Base-by-base conservation (phyloP, 1,140 invertebrate genomes). In the Drosophila gunungcola region DNA sequence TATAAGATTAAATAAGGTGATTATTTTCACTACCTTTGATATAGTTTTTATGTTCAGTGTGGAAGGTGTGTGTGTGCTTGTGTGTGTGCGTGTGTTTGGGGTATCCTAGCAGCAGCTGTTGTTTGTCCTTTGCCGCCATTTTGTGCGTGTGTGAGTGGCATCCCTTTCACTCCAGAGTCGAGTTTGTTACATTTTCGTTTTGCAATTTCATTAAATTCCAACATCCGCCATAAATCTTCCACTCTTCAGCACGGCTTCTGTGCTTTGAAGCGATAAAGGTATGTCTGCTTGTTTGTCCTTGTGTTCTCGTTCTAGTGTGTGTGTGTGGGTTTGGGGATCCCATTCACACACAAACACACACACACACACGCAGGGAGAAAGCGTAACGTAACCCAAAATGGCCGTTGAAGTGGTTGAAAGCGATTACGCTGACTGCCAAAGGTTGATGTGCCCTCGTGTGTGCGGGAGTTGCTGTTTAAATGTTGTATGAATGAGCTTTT, bases 181-280 rank as follows among this genome's bases (percentile, higher is more conserved):
- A 67, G 63, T 79, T 84, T 89, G 84, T 78, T 84, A 89, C 84
- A 90, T 91, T 90, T 90, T 91, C 88, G 86, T 91, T 90, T 90
- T 90, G 86, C 86, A 90, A 90, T 90, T 90, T 90, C 86, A 90
- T 90, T 90, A 90, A 90, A 90, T 90, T 90, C 86, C 86, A 91
- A 78, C 86, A 90, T 90, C 88, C 88, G 88, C 86, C 89, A 90
- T 90, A 90, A 90, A 90, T 90, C 86, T 90, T 90, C 79, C 83
- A 82, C 84, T 89, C 84, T 89, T 89, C 84, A 89, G 84, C 84
- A 88, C 43, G 84, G 80, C 80, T 88, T 89, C 84, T 89, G 84
- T 88, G 84, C 84, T 89, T 89, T 89, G 85, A 88, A 88, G 85
- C 85, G 84, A 89, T 89, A 88, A 88, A 88, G 84, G 84, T 89